phyloP scores from a whole-genome alignment of 2,797 vertebrate species.

The Enteromius thamalakanensis region DNA sequence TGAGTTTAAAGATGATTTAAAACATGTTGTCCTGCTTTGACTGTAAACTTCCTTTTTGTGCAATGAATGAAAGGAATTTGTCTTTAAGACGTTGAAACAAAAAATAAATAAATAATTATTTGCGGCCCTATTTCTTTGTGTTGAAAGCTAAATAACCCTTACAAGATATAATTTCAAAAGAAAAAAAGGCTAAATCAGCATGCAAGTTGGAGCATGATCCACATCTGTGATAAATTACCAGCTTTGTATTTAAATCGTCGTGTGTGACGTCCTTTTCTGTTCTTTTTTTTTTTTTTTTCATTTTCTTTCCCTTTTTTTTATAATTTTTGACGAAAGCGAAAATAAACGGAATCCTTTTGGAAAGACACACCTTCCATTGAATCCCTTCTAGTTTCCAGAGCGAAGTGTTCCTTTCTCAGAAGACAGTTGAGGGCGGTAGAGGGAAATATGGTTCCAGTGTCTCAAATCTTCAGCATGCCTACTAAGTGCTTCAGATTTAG shows the following conservation, averaged over 20 bases:
- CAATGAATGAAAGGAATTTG: background rate
- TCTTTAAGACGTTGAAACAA: background rate
- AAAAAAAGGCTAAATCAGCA: background rate
- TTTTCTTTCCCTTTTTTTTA: too few relatives aligned
- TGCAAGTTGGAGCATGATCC: background rate
- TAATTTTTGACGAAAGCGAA: background rate
- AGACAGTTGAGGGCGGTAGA: conserved; percentile 81
- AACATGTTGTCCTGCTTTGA: background rate
- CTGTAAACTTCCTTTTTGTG: background rate
- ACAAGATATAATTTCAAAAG: background rate
- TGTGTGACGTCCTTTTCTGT: background rate
- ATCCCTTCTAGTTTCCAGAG: conserved; percentile 20
- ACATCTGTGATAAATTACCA: background rate
- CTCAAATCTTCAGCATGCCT: conserved; percentile 65
- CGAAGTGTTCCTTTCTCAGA: conserved; percentile 63
- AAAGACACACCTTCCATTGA: conserved; percentile 55
- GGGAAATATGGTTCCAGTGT: conserved; percentile 68
- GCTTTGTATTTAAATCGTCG: background rate
- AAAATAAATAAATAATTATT: background rate
- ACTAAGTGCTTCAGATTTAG: conserved; percentile 73
- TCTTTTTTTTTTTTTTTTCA: background rate
- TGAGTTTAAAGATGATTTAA: background rate
- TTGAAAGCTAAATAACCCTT: background rate
- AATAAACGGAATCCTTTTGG: conserved; percentile 1
- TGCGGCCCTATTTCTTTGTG: background rate